phyloP scores from a whole-genome alignment of 2,113 vertebrate species.

The Chrysochloris asiatica region DNA sequence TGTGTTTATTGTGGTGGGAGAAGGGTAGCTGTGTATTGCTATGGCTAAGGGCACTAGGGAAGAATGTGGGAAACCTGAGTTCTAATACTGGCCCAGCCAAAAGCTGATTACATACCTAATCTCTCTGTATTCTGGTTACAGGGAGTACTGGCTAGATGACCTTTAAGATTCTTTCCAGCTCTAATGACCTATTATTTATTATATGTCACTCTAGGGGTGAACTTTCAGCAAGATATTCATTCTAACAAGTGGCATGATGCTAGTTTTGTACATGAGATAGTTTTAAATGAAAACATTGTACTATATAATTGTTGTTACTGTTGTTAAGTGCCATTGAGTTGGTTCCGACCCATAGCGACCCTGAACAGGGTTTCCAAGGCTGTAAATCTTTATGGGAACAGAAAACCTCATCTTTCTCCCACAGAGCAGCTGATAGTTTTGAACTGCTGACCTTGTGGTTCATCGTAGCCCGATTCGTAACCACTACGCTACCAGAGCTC shows the following conservation, averaged over 20 bases:
- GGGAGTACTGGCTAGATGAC: neutral
- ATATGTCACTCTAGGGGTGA: slow-evolving; percentile 5
- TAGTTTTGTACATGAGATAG: neutral
- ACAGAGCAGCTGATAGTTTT: too few species aligned
- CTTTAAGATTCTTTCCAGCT: neutral
- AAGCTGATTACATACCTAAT: neutral
- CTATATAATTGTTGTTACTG: too few species aligned
- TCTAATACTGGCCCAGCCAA: neutral
- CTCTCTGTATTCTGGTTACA: neutral
- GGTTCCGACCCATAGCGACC: too few species aligned
- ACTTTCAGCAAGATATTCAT: neutral
- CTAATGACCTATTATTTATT: neutral
- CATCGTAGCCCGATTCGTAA: too few species aligned
- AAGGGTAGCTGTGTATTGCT: neutral
- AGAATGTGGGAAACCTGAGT: neutral
- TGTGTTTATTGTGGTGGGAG: slow-evolving; percentile 32
- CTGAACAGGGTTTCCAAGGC: too few species aligned
- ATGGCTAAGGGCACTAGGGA: neutral
- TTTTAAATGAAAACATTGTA: slow-evolving; percentile 49
- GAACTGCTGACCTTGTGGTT: too few species aligned
- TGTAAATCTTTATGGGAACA: too few species aligned
- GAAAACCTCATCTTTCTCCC: too few species aligned
- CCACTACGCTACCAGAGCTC: too few species aligned
- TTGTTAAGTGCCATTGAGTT: too few species aligned
- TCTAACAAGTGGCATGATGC: neutral